Base-by-base conservation (phyloP, 2,888 invertebrate genomes). In the Podotricha telesiphe region DNA sequence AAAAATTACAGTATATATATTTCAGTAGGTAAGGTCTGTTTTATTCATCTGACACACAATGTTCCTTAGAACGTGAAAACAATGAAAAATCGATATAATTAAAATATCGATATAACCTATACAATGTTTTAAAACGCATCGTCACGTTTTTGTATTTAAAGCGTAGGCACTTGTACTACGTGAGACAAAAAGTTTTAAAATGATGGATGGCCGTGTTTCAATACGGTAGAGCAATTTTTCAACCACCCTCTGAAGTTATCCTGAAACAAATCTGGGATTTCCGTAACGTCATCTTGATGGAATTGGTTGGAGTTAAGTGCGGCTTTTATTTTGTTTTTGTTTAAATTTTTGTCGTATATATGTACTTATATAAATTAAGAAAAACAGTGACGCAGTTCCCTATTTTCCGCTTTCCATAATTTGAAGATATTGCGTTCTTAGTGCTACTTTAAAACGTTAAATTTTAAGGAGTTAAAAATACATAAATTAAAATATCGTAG, bases 131-230 rank as follows among this genome's bases (percentile, higher is more conserved):
- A 28, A 53, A 53, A 17, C 28, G 28, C 34, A 2, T n/a, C 15
- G 28, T 53, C n/a, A 28, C 53, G 28, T n/a, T 53, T 53, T n/a
- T 53, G 10, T 53, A 53, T 34, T 53, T 28, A 28, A 53, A 53
- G n/a, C 53, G n/a, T 10, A 15, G 53, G 15, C n/a, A 28, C 28
- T 4, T 28, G 28, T n/a, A n/a, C 8, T 72, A 61, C 50, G 55
- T 69, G 75, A 75, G 76, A 72, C 75, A 67, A n/a, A n/a, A n/a
- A n/a, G n/a, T 28, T 71, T 42, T 59, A 74, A 73, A 78, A 73
- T 84, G 84, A 84, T 84, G 81, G 83, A 84, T 84, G 67, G 71
- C 65, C 51, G 45, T 65, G 68, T 72, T 72, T 70, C 69, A 74
- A 71, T 72, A 69, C 53, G 34, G 51, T 61, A 20, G 66, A 68